phyloP scores from a whole-genome alignment of 2,888 invertebrate species.

The Ctenicera cuprea region DNA sequence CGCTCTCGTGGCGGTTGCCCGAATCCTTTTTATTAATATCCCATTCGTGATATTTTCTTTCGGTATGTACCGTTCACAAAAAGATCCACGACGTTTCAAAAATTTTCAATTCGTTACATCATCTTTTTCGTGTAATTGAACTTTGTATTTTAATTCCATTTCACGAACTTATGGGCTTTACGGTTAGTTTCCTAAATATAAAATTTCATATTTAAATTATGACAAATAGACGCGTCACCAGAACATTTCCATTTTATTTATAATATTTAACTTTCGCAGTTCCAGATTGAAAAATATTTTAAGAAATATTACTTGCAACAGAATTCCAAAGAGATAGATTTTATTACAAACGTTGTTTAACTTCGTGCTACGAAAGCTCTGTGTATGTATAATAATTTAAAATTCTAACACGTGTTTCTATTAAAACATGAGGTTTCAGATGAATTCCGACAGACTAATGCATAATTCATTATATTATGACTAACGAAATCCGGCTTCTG shows the following conservation, averaged over 20 bases:
- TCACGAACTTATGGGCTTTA: too few relatives aligned
- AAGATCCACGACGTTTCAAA: too few relatives aligned
- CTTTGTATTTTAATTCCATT: too few relatives aligned
- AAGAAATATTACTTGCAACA: slow-evolving; percentile 8
- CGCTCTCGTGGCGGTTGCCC: too few relatives aligned
- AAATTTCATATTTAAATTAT: not conserved
- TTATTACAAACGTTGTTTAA: slow-evolving; percentile 19
- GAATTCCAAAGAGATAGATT: slow-evolving; percentile 4
- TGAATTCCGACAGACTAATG: slow-evolving; percentile 59
- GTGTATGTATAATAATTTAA: slow-evolving; percentile 54
- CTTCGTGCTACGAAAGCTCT: slow-evolving; percentile 20
- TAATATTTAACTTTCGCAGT: not conserved
- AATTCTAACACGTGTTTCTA: slow-evolving; percentile 59
- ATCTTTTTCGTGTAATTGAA: too few relatives aligned
- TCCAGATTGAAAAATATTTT: slow-evolving; percentile 2
- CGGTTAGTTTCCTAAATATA: too few relatives aligned
- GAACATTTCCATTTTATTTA: not conserved
- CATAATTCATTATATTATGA: slow-evolving; percentile 64
- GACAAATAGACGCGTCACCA: not conserved
- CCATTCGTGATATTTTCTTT: too few relatives aligned
- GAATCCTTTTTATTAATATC: too few relatives aligned
- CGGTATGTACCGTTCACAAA: too few relatives aligned
- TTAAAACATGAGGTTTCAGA: slow-evolving; percentile 59
- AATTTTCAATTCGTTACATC: too few relatives aligned
- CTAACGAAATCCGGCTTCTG: slow-evolving; percentile 62